Percentiles rank a stretch among this genome's conserved stretches.
These are phyloP conservation scores for Hydropsyche tenuis DNA, from an alignment of 1,140 invertebrate genomes.

Conservation along the genomic window DNA sequence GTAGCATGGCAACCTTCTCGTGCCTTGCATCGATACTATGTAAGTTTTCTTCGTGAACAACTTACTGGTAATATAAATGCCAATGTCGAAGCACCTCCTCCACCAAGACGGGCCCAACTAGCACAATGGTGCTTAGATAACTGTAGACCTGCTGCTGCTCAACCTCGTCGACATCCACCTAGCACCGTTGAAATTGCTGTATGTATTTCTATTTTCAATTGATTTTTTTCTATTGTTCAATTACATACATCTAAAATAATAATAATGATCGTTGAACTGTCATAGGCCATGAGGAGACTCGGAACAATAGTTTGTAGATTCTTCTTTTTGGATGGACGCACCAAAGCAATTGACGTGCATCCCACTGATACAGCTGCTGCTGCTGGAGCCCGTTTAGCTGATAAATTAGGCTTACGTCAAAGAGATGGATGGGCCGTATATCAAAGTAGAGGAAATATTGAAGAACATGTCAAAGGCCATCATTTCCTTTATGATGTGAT, in stretches of 20 bases:
- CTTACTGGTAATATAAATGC: conserved; percentile 44
- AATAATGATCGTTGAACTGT: conserved; percentile 36
- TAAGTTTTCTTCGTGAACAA: conserved; percentile 57
- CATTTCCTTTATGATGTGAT: conserved; percentile 95
- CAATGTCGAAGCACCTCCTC: background rate
- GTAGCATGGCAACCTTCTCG: conserved; percentile 94
- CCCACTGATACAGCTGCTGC: conserved; percentile 92
- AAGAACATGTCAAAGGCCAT: conserved; percentile 91
- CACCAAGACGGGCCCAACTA: conserved; percentile 68
- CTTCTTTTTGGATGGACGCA: conserved; percentile 93
- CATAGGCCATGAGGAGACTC: conserved; percentile 84
- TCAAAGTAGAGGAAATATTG: conserved; percentile 81
- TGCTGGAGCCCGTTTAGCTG: conserved; percentile 85
- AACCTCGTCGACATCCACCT: conserved; percentile 82
- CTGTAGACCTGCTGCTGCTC: conserved; percentile 84
- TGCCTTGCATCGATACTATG: conserved; percentile 73
- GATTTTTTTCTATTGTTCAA: too few relatives aligned
- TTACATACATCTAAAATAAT: conserved; percentile 5
- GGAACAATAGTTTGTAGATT: conserved; percentile 94
- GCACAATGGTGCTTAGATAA: conserved; percentile 95
- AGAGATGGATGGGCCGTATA: conserved; percentile 93
- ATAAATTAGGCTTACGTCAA: conserved; percentile 79
- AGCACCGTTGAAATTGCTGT: conserved; percentile 93
- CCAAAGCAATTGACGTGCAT: conserved; percentile 94
- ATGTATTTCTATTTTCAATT: conserved; percentile 55